phyloP scores from a whole-genome alignment of 2,888 invertebrate genomes.

The Spisula subtruncata region DNA sequence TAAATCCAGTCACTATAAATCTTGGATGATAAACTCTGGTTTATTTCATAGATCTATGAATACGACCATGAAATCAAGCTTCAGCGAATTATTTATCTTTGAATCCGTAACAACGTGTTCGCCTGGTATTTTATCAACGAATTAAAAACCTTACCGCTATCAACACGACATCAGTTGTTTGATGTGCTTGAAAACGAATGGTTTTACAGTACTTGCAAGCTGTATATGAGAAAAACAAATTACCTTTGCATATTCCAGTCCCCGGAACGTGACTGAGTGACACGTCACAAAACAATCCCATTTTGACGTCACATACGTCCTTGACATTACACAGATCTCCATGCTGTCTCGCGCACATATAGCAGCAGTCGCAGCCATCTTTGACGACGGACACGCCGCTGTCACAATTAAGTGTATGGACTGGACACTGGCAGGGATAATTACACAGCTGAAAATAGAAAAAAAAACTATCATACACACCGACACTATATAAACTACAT shows the following conservation, averaged over 20 bases:
- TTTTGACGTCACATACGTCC: slow-evolving; percentile 89
- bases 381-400: slow-evolving; percentile 88
- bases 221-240: not conserved
- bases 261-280: slow-evolving; percentile 47
- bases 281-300: slow-evolving; percentile 89
- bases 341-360: slow-evolving; percentile 89
- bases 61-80: no score
- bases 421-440: slow-evolving; percentile 87
- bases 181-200: no score
- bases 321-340: slow-evolving; percentile 90
- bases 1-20: no score
- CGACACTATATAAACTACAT: no score
- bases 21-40: no score
- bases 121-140: no score
- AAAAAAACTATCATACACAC: not conserved
- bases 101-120: no score
- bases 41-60: no score
- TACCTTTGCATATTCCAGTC: slow-evolving; percentile 80
- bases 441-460: slow-evolving; percentile 64
- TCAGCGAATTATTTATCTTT: no score
- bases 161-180: no score
- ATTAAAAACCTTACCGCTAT: no score
- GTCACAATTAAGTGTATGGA: slow-evolving; percentile 85
- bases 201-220: no score
- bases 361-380: slow-evolving; percentile 90